Conservation (phyloP, 2,113 vertebrate species). For the Emydura subglobosa region DNA sequence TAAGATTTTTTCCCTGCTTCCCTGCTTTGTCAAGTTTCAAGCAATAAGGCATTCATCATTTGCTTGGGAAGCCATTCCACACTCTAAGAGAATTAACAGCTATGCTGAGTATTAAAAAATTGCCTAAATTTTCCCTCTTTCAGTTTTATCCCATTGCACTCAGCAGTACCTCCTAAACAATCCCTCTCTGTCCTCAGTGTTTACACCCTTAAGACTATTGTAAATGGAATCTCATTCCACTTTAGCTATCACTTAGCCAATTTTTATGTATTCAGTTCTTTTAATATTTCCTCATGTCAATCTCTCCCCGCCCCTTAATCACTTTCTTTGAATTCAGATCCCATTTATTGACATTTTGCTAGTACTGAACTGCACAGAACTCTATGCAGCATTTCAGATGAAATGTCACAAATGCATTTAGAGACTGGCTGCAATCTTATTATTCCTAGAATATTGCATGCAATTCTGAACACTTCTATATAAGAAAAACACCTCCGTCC, state of each 20-base stretch:
- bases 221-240: slow-evolving; percentile 57
- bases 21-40: not conserved
- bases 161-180: not conserved
- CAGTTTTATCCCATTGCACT: not conserved
- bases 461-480: not conserved
- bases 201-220: slow-evolving; percentile 54
- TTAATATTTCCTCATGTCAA: slow-evolving; percentile 44
- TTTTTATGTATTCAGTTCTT: slow-evolving; percentile 69
- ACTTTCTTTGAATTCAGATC: slow-evolving; percentile 57
- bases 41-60: slow-evolving; percentile 20
- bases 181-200: slow-evolving; percentile 46
- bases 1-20: not conserved
- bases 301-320: not conserved
- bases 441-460: not conserved
- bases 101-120: not conserved
- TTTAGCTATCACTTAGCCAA: slow-evolving; percentile 61
- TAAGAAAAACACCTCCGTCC: not conserved
- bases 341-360: slow-evolving; percentile 59
- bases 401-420: slow-evolving; percentile 20
- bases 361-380: slow-evolving; percentile 27
- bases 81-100: not conserved
- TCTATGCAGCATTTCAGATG: slow-evolving; percentile 55
- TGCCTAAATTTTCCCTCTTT: not conserved
- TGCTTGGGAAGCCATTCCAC: slow-evolving; percentile 21
- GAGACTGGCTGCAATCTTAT: slow-evolving; percentile 30